Base-by-base conservation (phyloP, 2,113 vertebrate genomes). In the Ardeotis arabs region DNA sequence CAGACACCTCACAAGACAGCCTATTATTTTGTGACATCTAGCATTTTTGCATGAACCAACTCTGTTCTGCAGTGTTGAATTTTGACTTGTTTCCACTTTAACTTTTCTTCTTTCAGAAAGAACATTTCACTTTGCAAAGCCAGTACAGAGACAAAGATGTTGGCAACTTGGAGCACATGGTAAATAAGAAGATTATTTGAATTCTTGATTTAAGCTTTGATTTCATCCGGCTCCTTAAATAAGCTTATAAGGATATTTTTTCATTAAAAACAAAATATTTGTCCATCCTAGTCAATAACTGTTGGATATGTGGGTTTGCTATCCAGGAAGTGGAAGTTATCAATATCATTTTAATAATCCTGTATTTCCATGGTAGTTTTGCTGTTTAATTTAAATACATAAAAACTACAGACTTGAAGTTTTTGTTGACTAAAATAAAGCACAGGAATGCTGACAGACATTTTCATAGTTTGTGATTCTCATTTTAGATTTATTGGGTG, bases 81-180 rank as follows among this genome's bases (percentile, higher is more conserved):
- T 84, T 66, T 95, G 68, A 94, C 76, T 86, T 87, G 22, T 50
- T 93, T 92, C 66, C 8, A 3, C 33, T 94, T 5, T 94, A 72
- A 85, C 50, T 50, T 96, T 92, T 95, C 85, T 77, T 73, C 56
- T 87, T 97, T 76, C 96, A 98, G 98, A 96, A 94, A 28, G 97
- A 98, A 91, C 93, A 89, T 62, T 95, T 96, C 75, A 83, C 96
- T 91, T 95, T 98, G 84, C 97, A 97, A 91, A 97, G 67, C 79
- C 93, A 93, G 35, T 97, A 88, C 85, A 88, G 95, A 91, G 97
- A 97, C 33, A 97, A 75, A 67, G 95, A 97, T 45, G 31, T 18
- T 93, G 94, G 82, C 66, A 72, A 63, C 73, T 89, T 97, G 67
- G 95, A 97, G 66, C 92, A 88, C 47, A 82, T 95, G 95, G 98